Evolutionary conservation across 2,888 invertebrate species (phyloP).

Genomic region (Tenthredo amoena): DNA sequence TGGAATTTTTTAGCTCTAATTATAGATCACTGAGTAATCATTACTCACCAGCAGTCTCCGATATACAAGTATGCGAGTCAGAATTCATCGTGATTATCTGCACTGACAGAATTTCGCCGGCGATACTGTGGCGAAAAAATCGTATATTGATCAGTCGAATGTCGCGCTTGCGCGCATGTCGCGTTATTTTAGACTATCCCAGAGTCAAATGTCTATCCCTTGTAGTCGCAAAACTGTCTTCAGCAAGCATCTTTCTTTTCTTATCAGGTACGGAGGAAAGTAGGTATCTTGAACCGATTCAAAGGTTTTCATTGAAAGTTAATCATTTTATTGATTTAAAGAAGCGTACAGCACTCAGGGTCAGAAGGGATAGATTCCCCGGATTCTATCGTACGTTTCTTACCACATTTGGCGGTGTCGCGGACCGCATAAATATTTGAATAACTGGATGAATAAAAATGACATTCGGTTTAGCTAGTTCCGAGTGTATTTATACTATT

Average conservation of each 20-base stretch:
- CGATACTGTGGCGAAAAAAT: slow-evolving; percentile 35
- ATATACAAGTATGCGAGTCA: slow-evolving; percentile 66
- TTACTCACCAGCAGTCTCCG: slow-evolving; percentile 67
- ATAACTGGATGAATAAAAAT: neutral
- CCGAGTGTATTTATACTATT: too few relatives aligned
- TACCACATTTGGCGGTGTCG: neutral
- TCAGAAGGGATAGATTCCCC: neutral
- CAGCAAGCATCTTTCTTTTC: neutral
- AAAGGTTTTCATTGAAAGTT: neutral
- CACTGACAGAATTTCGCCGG: slow-evolving; percentile 8
- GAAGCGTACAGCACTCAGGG: neutral
- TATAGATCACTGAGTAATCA: neutral
- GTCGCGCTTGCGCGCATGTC: slow-evolving; percentile 35
- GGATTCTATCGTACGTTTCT: neutral
- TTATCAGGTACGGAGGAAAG: neutral
- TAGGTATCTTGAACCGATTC: neutral
- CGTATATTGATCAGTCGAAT: slow-evolving; percentile 41
- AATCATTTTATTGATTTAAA: neutral
- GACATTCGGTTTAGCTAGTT: too few relatives aligned
- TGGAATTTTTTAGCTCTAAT: neutral
- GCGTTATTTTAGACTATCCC: neutral
- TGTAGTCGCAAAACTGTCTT: neutral
- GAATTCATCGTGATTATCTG: slow-evolving; percentile 57
- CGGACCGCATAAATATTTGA: neutral
- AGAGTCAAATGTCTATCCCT: slow-evolving; percentile 23